These are phyloP conservation scores for Icerya purchasi DNA, from an alignment of 2,888 invertebrate species.

Conservation along the genomic window DNA sequence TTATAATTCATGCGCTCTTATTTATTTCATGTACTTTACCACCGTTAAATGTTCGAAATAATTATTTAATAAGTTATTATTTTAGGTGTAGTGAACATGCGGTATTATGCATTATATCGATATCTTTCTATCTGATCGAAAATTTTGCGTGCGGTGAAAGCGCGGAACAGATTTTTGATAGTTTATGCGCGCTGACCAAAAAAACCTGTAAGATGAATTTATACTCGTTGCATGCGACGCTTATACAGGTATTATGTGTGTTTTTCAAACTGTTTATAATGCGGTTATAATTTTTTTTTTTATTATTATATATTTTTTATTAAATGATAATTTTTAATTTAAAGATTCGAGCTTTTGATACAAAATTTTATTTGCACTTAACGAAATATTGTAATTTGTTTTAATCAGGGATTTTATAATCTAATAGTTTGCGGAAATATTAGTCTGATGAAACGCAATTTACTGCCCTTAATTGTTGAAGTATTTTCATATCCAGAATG, in stretches of 20 bases:
- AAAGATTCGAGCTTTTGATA: too few species aligned
- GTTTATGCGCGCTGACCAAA: conserved; percentile 5
- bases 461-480: conserved; percentile 7
- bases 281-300: too few species aligned
- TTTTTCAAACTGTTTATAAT: too few species aligned
- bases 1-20: not conserved
- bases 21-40: not conserved
- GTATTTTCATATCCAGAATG: conserved; percentile 2
- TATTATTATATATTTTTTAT: too few species aligned
- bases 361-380: too few species aligned
- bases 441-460: not conserved
- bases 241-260: conserved; percentile 11
- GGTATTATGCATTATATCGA: conserved; percentile 38
- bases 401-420: conserved; percentile 11
- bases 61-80: conserved; percentile 8
- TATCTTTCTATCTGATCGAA: conserved; percentile 54
- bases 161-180: conserved; percentile 1
- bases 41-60: conserved; percentile 1
- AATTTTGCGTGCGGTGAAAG: conserved; percentile 24
- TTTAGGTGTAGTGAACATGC: conserved; percentile 34
- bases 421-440: conserved; percentile 2
- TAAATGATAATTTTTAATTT: too few species aligned
- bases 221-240: conserved; percentile 4
- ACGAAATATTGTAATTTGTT: too few species aligned
- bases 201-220: conserved; percentile 8